Evolutionary conservation across 92 coral and sea anemone genomes (phyloP).

Genomic region (Zoanthus gigantus): DNA sequence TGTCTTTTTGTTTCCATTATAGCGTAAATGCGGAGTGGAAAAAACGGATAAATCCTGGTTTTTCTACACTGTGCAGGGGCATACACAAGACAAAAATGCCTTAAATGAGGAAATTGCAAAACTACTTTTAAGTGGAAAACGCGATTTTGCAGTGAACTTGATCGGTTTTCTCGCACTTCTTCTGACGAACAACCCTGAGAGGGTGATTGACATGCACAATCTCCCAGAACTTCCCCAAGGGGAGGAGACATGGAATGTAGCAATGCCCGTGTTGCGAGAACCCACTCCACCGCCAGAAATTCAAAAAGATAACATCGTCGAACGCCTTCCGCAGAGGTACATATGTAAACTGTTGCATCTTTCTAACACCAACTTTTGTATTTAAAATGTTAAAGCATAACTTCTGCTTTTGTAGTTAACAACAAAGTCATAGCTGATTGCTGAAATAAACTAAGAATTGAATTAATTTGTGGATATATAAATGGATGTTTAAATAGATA

Average conservation of each 20-base stretch:
- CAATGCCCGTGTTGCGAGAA: conserved; percentile 24
- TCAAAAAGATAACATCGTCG: not conserved
- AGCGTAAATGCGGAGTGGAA: conserved; percentile 66
- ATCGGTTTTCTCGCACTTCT: conserved; percentile 64
- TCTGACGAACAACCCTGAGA: conserved; percentile 61
- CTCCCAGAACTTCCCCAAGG: conserved; percentile 66
- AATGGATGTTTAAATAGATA: too few species aligned
- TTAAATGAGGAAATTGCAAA: conserved; percentile 78
- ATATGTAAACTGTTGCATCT: not conserved
- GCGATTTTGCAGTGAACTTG: conserved; percentile 54
- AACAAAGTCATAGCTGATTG: too few species aligned
- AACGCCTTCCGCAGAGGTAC: conserved; percentile 4
- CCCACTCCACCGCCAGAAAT: conserved; percentile 50
- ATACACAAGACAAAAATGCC: conserved; percentile 58
- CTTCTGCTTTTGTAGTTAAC: not conserved
- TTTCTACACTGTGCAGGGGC: conserved; percentile 70
- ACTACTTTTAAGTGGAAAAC: conserved; percentile 65
- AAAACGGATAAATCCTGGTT: conserved; percentile 39
- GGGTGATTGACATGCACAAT: conserved; percentile 58
- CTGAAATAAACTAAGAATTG: too few species aligned
- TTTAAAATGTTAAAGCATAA: not conserved
- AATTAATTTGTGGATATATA: too few species aligned
- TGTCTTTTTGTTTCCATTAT: not conserved
- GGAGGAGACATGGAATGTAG: conserved; percentile 75
- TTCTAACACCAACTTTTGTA: not conserved